Base-by-base conservation (phyloP, 2,888 invertebrate species). In the Agrotis exclamationis region DNA sequence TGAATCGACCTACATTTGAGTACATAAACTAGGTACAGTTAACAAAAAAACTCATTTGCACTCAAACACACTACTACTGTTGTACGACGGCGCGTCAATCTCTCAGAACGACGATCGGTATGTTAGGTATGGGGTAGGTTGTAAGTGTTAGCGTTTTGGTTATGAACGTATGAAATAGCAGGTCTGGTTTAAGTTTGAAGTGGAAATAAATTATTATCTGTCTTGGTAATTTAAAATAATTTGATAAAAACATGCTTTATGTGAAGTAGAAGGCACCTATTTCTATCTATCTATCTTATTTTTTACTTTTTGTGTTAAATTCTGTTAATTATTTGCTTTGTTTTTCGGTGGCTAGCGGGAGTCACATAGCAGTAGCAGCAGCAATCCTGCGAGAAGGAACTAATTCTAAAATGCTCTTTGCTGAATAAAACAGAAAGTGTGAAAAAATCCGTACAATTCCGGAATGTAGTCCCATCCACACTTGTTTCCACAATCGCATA, bases 21-120 rank as follows among this genome's bases (percentile, higher is more conserved):
- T 74, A 67, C 70, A 74, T 67, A 74, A 80, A 82, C 82, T 76
- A 79, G 66, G 80, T 71, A 85, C 77, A 71, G 80, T 84, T 84
- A 82, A 77, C 85, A 93, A 93, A 93, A 93, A 94, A 92, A 88
- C 93, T 94, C 91, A 93, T 94, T 94, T 94, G 89, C 93, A 93
- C 94, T 93, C 89, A 88, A 89, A 89, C 87, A 85, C 87, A 89
- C 89, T 90, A 91, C 91, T 91, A 90, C 88, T 87, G 87, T 89
- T 90, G 91, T 90, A 90, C 88, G 72, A 74, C 69, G 79, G 82
- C 74, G 76, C 90, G 94, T 93, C 93, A 92, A 92, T 94, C 93
- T 93, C 89, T 86, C 88, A 86, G 89, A 91, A 92, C 90, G 89
- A 87, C 89, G 89, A 91, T 91, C 87, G 89, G 87, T 87, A 89